These are phyloP conservation scores for Eucidaris tribuloides DNA, from an alignment of 35 echinoderm and acorn worm genomes.

Conservation along the genomic window DNA sequence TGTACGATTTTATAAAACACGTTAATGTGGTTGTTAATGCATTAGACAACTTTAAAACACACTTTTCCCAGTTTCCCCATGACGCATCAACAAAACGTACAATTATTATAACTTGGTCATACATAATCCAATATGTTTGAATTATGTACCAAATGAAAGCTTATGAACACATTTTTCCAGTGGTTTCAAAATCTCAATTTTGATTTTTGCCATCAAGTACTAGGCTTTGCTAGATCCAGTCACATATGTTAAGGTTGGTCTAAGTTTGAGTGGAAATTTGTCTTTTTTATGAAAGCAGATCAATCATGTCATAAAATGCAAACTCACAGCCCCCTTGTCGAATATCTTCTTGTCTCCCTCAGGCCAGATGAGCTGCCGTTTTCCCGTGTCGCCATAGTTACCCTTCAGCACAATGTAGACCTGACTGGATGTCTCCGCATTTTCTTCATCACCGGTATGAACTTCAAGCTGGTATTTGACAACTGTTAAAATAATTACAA, in stretches of 20 bases:
- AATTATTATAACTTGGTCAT: too few relatives aligned
- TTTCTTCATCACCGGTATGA: slow-evolving; percentile 42
- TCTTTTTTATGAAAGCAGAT: too few relatives aligned
- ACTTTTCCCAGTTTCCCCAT: too few relatives aligned
- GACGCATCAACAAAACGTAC: too few relatives aligned
- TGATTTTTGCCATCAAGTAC: background rate
- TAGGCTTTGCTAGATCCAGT: too few relatives aligned
- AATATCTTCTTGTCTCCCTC: slow-evolving; percentile 36
- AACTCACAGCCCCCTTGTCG: slow-evolving; percentile 37
- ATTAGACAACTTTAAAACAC: too few relatives aligned
- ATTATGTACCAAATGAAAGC: background rate
- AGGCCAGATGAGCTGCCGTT: slow-evolving; percentile 30
- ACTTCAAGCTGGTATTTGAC: slow-evolving; percentile 55
- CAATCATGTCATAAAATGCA: background rate
- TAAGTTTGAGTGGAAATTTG: too few relatives aligned
- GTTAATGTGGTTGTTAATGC: too few relatives aligned
- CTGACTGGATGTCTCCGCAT: slow-evolving; percentile 26
- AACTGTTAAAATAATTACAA: too few relatives aligned
- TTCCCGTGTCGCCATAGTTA: slow-evolving; percentile 63
- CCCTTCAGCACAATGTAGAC: slow-evolving; percentile 56
- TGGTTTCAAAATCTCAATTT: background rate
- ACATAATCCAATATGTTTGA: too few relatives aligned
- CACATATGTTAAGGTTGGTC: background rate
- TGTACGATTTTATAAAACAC: too few relatives aligned
- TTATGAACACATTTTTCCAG: background rate